These are phyloP conservation scores for Myioborus miniatus DNA, from an alignment of 2,797 vertebrate species.

Conservation along the genomic window DNA sequence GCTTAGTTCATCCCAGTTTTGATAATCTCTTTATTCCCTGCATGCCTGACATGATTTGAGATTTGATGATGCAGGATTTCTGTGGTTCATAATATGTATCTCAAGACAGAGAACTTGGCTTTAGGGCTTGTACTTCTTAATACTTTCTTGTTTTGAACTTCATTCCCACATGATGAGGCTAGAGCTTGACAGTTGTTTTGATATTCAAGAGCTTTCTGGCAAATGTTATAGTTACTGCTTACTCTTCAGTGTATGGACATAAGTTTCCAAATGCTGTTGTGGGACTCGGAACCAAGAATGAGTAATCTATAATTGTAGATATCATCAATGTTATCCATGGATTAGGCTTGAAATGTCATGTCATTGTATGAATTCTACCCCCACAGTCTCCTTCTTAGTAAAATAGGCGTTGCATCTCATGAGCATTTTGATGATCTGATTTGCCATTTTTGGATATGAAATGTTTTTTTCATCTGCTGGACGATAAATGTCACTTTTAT, in stretches of 20 bases:
- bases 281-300: neutral
- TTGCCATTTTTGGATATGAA: neutral
- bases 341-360: neutral
- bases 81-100: neutral
- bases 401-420: neutral
- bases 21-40: conserved; percentile 12
- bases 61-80: conserved; percentile 18
- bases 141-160: neutral
- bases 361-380: neutral
- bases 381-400: neutral
- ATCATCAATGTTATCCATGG: neutral
- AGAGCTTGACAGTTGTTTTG: neutral
- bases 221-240: neutral
- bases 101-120: neutral
- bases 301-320: neutral
- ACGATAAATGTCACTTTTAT: neutral
- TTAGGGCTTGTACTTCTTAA: neutral
- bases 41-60: neutral
- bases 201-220: neutral
- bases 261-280: neutral
- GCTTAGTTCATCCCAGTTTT: neutral
- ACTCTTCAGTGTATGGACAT: neutral
- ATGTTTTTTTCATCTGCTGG: neutral
- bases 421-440: neutral
- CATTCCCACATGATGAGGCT: neutral